phyloP scores from a whole-genome alignment of 2,113 vertebrate genomes.

The Damaliscus lunatus region DNA sequence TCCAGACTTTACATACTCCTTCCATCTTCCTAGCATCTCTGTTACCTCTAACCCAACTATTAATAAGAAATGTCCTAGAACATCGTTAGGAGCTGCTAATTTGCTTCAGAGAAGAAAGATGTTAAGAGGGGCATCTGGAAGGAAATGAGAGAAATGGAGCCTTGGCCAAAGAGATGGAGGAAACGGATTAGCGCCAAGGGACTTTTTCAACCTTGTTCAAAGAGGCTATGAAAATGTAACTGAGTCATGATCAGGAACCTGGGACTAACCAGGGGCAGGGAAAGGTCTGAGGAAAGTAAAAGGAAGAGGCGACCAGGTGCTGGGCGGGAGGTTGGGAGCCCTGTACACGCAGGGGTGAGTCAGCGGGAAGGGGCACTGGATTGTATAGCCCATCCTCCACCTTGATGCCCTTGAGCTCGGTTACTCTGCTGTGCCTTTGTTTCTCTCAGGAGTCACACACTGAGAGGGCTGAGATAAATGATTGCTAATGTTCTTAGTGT shows the following conservation, averaged over 20 bases:
- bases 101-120: neutral
- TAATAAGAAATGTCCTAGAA: neutral
- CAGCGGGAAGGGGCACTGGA: rapidly evolving
- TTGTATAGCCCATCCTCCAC: rapidly evolving
- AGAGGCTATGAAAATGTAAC: neutral
- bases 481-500: neutral
- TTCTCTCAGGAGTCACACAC: neutral
- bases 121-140: no score
- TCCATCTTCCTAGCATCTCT: neutral
- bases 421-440: rapidly evolving
- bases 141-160: neutral
- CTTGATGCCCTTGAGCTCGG: neutral
- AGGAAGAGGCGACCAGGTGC: neutral
- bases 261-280: rapidly evolving
- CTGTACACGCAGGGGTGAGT: rapidly evolving
- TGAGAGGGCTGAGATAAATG: neutral
- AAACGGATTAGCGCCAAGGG: neutral
- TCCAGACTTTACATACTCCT: neutral
- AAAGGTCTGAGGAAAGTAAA: neutral
- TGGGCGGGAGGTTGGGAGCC: neutral
- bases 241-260: neutral
- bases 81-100: neutral
- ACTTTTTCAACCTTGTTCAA: neutral
- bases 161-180: neutral
- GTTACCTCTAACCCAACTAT: neutral